phyloP scores from a whole-genome alignment of 37 sponge, comb jelly and placozoan species.

The Beroe forskalii region DNA sequence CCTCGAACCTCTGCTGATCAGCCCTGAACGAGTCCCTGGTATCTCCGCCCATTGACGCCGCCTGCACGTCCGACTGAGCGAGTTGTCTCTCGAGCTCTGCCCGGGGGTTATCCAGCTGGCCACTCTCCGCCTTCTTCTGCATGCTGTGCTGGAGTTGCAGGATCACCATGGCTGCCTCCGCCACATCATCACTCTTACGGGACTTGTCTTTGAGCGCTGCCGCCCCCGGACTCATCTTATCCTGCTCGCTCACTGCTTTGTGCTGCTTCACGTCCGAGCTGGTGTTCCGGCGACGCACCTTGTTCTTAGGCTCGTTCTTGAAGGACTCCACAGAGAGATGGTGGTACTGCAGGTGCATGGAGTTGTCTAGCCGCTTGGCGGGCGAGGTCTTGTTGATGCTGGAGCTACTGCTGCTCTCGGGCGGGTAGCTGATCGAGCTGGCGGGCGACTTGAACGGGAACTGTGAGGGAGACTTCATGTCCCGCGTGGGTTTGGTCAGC shows the following conservation, averaged over 20 bases:
- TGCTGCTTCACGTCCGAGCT: conserved; percentile 35
- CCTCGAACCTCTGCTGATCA: not conserved
- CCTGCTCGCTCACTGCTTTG: not conserved
- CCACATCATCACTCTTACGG: conserved; percentile 25
- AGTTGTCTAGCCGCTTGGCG: conserved; percentile 20
- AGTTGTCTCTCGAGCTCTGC: conserved; percentile 44
- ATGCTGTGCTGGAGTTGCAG: conserved; percentile 4
- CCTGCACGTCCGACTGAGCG: not conserved
- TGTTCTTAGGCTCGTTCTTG: conserved; percentile 56
- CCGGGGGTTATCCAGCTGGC: conserved; percentile 20
- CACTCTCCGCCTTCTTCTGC: conserved; percentile 22
- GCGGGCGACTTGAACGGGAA: conserved; percentile 4
- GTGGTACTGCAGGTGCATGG: conserved; percentile 53
- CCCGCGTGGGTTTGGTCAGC: conserved; percentile 17
- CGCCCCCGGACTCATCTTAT: conserved; percentile 30
- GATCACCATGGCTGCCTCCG: conserved; percentile 59
- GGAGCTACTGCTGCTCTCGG: not conserved
- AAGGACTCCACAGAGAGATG: conserved; percentile 63
- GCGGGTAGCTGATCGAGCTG: not conserved
- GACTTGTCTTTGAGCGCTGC: not conserved
- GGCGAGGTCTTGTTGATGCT: conserved; percentile 27
- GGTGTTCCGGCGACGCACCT: conserved; percentile 23
- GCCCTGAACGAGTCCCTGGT: not conserved
- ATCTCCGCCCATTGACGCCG: not conserved
- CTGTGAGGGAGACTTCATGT: conserved; percentile 42